These are phyloP conservation scores for Acropora tenuis DNA, from an alignment of 64 coral and sea anemone genomes.

Conservation along the genomic window DNA sequence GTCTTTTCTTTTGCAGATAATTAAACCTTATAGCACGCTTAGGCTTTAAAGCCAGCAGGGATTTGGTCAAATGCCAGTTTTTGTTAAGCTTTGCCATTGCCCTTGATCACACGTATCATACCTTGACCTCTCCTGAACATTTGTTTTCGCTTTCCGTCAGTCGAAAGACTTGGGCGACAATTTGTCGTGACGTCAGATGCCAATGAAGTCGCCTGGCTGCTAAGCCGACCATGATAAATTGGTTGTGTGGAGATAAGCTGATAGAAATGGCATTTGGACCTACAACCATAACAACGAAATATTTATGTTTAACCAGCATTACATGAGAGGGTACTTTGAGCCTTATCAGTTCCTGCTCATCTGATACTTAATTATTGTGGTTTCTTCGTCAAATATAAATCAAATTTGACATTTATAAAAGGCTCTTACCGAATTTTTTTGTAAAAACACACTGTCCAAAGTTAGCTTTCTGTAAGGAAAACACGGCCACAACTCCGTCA, in stretches of 20 bases:
- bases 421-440: slow-evolving; percentile 83
- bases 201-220: slow-evolving; percentile 82
- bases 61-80: too few species aligned
- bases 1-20: too few species aligned
- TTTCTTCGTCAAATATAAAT: background rate
- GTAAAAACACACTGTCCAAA: slow-evolving; percentile 80
- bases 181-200: slow-evolving; percentile 87
- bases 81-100: too few species aligned
- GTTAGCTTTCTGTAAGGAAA: slow-evolving; percentile 62
- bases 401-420: background rate
- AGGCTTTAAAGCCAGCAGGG: too few species aligned
- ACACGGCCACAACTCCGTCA: slow-evolving; percentile 77
- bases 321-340: background rate
- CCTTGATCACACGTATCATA: background rate
- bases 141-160: slow-evolving; percentile 40
- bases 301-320: background rate
- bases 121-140: slow-evolving; percentile 46
- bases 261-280: slow-evolving; percentile 92
- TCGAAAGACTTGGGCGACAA: slow-evolving; percentile 84
- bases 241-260: slow-evolving; percentile 76
- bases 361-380: background rate
- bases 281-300: background rate
- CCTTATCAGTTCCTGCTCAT: background rate
- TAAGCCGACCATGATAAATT: slow-evolving; percentile 83
- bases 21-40: too few species aligned